Conservation (phyloP, 2,797 vertebrate species). For the Lacerta agilis region DNA sequence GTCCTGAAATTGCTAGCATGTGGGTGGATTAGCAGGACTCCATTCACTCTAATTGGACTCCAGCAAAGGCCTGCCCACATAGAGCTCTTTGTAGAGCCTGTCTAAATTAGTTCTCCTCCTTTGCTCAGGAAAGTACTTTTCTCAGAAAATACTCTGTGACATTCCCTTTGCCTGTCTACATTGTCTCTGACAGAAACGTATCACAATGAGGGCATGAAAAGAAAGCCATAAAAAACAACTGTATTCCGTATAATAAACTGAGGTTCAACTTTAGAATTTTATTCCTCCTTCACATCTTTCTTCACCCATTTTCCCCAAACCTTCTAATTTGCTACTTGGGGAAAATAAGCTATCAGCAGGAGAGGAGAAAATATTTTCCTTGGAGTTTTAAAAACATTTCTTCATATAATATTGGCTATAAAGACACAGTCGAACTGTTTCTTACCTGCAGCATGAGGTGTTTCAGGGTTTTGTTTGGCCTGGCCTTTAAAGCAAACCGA, state of each 20-base stretch:
- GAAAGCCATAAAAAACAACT: not conserved
- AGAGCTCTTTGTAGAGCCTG: not conserved
- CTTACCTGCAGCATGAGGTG: too few species aligned
- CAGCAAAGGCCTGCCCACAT: not conserved
- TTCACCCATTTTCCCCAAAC: not conserved
- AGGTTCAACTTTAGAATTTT: not conserved
- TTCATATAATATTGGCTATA: not conserved
- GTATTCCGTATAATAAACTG: not conserved
- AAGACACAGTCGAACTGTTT: not conserved
- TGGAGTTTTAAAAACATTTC: constrained; percentile 5
- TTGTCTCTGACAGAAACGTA: not conserved
- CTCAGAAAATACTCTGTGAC: constrained; percentile 12
- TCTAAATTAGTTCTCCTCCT: not conserved
- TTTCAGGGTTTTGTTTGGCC: too few species aligned
- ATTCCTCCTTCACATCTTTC: not conserved
- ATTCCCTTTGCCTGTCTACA: not conserved
- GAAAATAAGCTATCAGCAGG: not conserved
- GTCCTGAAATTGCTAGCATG: not conserved
- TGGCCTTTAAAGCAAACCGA: too few species aligned
- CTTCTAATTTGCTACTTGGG: not conserved
- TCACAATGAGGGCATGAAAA: not conserved
- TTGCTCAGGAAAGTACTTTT: not conserved
- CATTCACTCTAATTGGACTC: constrained; percentile 2
- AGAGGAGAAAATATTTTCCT: not conserved
- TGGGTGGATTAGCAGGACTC: not conserved